These are phyloP conservation scores for Limnephilus auricula DNA, from an alignment of 2,888 invertebrate species.

Conservation along the genomic window DNA sequence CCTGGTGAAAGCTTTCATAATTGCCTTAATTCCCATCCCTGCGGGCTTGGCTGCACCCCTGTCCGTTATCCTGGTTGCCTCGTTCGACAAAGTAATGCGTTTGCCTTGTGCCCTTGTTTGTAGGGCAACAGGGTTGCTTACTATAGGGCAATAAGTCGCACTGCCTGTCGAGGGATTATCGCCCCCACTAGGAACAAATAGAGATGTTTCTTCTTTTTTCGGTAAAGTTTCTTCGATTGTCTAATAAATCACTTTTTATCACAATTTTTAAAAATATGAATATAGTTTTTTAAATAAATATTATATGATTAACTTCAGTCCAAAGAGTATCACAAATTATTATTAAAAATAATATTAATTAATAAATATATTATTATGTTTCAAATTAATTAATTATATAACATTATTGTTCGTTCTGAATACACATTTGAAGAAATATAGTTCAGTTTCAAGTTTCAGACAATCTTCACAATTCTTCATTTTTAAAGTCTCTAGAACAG, in stretches of 20 bases:
- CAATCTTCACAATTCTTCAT: constrained; percentile 65
- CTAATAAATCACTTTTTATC: not conserved
- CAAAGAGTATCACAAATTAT: not conserved
- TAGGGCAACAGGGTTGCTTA: not conserved
- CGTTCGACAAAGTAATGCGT: no score
- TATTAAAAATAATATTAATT: not conserved
- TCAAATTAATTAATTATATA: not conserved
- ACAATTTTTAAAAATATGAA: not conserved
- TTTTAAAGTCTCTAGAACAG: constrained; percentile 18
- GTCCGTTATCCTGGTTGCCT: constrained; percentile 31
- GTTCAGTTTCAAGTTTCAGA: constrained; percentile 22
- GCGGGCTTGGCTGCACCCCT: constrained; percentile 75
- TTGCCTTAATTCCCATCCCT: constrained; percentile 92
- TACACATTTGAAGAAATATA: not conserved
- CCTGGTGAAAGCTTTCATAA: constrained; percentile 92
- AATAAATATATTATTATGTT: not conserved
- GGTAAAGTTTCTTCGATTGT: not conserved
- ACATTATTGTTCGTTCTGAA: not conserved
- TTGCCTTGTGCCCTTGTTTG: not conserved
- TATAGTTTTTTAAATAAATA: not conserved
- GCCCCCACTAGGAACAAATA: not conserved
- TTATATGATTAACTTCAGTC: not conserved
- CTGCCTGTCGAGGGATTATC: not conserved
- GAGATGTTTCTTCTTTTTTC: not conserved
- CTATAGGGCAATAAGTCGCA: not conserved